Percentiles rank a stretch among this genome's conserved stretches.
phyloP scores from a whole-genome alignment of 1,140 invertebrate species.

The Leptinotarsa undecemlineata region DNA sequence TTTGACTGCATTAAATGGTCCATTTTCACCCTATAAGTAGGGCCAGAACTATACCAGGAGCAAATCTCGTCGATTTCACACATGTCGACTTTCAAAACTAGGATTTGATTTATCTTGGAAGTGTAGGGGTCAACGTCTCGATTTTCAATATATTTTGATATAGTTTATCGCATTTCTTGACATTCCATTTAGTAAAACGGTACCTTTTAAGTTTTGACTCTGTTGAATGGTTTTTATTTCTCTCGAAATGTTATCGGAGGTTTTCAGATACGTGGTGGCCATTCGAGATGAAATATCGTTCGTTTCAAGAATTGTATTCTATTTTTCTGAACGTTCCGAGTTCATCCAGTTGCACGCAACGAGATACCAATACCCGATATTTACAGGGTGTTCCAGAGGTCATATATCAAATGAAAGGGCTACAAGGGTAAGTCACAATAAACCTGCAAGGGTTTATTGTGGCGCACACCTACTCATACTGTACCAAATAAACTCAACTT shows the following conservation, averaged over 20 bases:
- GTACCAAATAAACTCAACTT: too few species aligned
- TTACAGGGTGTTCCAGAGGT: too few species aligned
- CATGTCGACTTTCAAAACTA: constrained; percentile 11
- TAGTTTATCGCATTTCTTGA: constrained; percentile 31
- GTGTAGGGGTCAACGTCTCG: constrained; percentile 23
- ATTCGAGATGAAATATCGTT: constrained; percentile 6
- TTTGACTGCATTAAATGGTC: constrained; percentile 10
- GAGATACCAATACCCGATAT: too few species aligned
- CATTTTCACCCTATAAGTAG: constrained; percentile 9
- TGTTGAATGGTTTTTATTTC: constrained; percentile 23
- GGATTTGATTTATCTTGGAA: constrained; percentile 22
- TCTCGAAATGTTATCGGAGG: constrained; percentile 25
- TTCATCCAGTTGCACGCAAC: too few species aligned
- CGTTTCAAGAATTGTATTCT: neutral
- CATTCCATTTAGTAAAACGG: constrained; percentile 32
- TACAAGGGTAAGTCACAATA: too few species aligned
- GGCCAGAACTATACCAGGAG: constrained; percentile 1
- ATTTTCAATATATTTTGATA: constrained; percentile 30
- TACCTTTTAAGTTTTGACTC: constrained; percentile 14
- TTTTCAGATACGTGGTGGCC: constrained; percentile 14
- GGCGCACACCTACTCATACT: too few species aligned
- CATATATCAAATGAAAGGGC: too few species aligned
- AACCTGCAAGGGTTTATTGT: too few species aligned
- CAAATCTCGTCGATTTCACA: constrained; percentile 29
- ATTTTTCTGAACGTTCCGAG: too few species aligned